Evolutionary conservation across 2,113 vertebrate genomes (phyloP).

Genomic region (Aegypius monachus): DNA sequence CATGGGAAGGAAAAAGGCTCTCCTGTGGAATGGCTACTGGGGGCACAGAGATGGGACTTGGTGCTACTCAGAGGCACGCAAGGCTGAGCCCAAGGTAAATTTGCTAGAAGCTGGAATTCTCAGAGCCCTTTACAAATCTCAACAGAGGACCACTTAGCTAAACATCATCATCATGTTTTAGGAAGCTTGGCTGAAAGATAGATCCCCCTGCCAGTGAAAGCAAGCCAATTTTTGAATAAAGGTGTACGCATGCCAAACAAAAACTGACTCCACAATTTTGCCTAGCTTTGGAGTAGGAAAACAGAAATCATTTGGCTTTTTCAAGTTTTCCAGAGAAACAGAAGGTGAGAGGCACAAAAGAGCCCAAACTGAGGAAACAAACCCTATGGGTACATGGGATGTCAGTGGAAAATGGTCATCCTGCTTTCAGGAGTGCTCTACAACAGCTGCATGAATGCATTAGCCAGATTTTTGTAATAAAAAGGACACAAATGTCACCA

Average conservation of each 20-base stretch:
- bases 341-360: conserved; percentile 17
- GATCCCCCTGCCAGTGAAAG: conserved; percentile 4
- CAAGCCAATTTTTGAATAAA: conserved; percentile 42
- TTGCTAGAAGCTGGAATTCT: background rate
- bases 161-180: conserved; percentile 19
- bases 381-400: background rate
- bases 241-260: conserved; percentile 29
- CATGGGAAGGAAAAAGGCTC: background rate
- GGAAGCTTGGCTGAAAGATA: conserved; percentile 11
- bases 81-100: background rate
- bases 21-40: background rate
- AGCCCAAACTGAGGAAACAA: background rate
- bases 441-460: background rate
- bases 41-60: background rate
- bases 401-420: conserved; percentile 19
- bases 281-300: background rate
- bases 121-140: background rate
- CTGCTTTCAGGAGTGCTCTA: background rate
- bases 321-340: background rate
- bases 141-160: conserved; percentile 3
- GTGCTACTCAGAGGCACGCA: background rate
- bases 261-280: background rate
- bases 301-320: background rate
- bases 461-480: background rate
- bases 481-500: background rate